Base-by-base conservation (phyloP, 2,888 invertebrate species). In the Melinopterus prodromus region DNA sequence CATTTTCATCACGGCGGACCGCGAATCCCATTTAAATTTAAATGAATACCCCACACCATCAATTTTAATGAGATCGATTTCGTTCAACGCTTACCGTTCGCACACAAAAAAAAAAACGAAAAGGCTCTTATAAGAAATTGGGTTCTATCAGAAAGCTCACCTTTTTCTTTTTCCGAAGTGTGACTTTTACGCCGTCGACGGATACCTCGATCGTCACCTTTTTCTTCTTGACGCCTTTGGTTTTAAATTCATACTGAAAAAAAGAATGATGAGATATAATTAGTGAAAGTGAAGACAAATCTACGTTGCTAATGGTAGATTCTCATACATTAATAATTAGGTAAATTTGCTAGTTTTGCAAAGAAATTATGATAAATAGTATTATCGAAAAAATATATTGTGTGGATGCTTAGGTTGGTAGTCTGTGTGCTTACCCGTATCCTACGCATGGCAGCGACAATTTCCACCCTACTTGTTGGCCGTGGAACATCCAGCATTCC, bases 401-500 rank as follows among this genome's bases (percentile, higher is more conserved):
- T 26, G 26, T 26, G 26, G 26, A 26, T 3, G 26, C 26, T 26
- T 26, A 26, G 26, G 26, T 26, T 53, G 53, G 53, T 53, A 53
- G 1, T 53, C 5, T 53, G 53, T 2, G 53, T 9, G 53, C 95
- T 96, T 91, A 99, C 99, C 89, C 99, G 94, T 89, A 99, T 99
- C 87, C 98, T 93, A 82, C 99, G 94, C 99, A 99, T 99, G 83
- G 99, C 99, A 82, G 99, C 98, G 81, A 99, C 99, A 89, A 99
- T 99, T 91, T 99, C 99, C 84, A 99, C 96, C 85, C 99, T 93
- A 89, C 97, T 99, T 84, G 97, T 96, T 38, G 99, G 99, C 84
- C 99, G 92, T 16, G 98, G 97, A 85, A 99, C 98, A 90, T 99
- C 99, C 94, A 99, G 93, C 83, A 97, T 98, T 84, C 99, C 99